Conservation (phyloP, 2,113 vertebrate genomes). For the Ploceus nigricollis region DNA sequence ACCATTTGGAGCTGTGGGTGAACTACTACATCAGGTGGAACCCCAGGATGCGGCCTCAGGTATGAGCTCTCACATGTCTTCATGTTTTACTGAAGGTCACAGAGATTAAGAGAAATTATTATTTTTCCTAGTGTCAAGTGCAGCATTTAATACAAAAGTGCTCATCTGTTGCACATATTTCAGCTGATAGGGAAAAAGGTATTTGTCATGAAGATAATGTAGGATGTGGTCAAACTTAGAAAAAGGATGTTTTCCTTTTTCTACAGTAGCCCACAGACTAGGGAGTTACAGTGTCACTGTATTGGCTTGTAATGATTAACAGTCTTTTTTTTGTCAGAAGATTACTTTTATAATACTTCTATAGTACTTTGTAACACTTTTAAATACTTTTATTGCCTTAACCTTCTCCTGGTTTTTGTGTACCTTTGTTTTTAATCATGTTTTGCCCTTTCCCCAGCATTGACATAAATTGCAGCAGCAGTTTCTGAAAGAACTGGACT, state of each 20-base stretch:
- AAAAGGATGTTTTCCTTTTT: not conserved
- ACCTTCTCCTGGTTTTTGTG: not conserved
- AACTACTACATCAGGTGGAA: conserved; percentile 95
- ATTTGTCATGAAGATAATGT: not conserved
- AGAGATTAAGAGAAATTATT: not conserved
- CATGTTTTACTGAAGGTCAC: not conserved
- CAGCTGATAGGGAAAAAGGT: not conserved
- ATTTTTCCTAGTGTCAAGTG: not conserved
- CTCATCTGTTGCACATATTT: not conserved
- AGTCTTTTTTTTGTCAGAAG: not conserved
- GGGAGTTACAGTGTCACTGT: not conserved
- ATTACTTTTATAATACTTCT: not conserved
- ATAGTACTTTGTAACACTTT: not conserved
- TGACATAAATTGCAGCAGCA: not conserved
- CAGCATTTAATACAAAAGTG: not conserved
- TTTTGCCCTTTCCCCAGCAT: not conserved
- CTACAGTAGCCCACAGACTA: not conserved
- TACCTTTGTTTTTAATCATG: not conserved
- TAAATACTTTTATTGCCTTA: not conserved
- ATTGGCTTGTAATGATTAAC: not conserved
- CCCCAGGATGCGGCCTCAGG: conserved; percentile 93
- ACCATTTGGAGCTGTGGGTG: conserved; percentile 93
- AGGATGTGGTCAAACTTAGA: not conserved
- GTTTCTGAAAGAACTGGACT: not conserved
- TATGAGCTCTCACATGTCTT: not conserved